Percentiles rank a stretch among this genome's conserved stretches.
phyloP scores from a whole-genome alignment of 2,113 vertebrate species.

The Oryzias melastigma region DNA sequence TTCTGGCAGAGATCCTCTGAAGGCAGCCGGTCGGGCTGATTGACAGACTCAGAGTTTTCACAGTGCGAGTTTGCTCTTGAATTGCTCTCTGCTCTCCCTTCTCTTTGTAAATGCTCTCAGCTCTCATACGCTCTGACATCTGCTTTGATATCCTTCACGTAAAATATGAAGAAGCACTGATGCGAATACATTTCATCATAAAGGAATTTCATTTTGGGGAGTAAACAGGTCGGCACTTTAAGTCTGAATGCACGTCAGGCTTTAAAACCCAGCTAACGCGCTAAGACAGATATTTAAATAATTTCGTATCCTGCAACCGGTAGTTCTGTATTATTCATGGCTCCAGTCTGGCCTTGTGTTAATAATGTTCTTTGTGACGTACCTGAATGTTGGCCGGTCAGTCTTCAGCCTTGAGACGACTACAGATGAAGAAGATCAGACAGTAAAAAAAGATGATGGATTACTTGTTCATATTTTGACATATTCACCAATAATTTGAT shows the following conservation, averaged over 20 bases:
- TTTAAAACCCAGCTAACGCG: background rate
- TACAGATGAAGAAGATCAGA: no score
- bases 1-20: constrained; percentile 44
- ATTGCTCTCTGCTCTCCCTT: constrained; percentile 52
- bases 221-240: constrained; percentile 3
- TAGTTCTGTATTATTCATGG: background rate
- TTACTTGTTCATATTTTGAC: no score
- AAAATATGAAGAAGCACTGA: constrained; percentile 9
- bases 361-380: no score
- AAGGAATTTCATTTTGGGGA: constrained; percentile 14
- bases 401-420: no score
- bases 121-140: constrained; percentile 19
- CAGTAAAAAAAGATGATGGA: no score
- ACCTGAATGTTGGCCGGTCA: no score
- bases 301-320: background rate
- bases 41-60: constrained; percentile 62
- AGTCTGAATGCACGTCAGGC: constrained; percentile 7
- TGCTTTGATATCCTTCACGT: constrained; percentile 31
- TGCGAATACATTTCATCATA: constrained; percentile 12
- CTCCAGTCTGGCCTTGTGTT: background rate
- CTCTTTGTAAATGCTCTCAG: constrained; percentile 36
- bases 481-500: no score
- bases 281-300: background rate
- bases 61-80: constrained; percentile 63
- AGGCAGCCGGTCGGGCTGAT: constrained; percentile 54